Evolutionary conservation across 2,888 invertebrate genomes (phyloP).

Genomic region (Disparrhopalites patrizii): DNA sequence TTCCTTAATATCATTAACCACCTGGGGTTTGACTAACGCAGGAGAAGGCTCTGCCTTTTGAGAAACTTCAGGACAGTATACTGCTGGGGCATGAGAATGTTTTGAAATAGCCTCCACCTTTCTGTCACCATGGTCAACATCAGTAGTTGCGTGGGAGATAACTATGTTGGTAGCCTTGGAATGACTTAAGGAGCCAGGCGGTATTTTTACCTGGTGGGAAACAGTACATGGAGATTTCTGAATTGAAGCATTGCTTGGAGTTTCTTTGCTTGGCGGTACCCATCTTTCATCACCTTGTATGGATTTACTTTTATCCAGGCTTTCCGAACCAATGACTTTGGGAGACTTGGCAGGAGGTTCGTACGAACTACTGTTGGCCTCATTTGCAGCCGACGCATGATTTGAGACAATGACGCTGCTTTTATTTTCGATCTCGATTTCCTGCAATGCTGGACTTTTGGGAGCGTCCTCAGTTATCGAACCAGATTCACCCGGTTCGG

Average conservation of each 20-base stretch:
- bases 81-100: not conserved
- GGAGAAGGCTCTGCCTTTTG: not conserved
- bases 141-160: not conserved
- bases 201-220: not conserved
- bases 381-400: not conserved
- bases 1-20: not conserved
- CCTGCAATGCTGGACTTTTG: slow-evolving; percentile 22
- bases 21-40: not conserved
- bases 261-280: slow-evolving; percentile 56
- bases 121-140: not conserved
- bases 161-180: not conserved
- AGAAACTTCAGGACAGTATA: not conserved
- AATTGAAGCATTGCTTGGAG: not conserved
- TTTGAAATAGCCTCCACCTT: not conserved
- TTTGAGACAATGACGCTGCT: not conserved
- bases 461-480: slow-evolving; percentile 24
- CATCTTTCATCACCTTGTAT: slow-evolving; percentile 58
- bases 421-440: not conserved
- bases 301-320: slow-evolving; percentile 49
- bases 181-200: slow-evolving; percentile 11
- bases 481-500: slow-evolving; percentile 18
- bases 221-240: not conserved
- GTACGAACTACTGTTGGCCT: not conserved
- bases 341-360: slow-evolving; percentile 14
- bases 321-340: slow-evolving; percentile 47